phyloP scores from a whole-genome alignment of 2,888 invertebrate species.

The Lepetodrilus schrolli region DNA sequence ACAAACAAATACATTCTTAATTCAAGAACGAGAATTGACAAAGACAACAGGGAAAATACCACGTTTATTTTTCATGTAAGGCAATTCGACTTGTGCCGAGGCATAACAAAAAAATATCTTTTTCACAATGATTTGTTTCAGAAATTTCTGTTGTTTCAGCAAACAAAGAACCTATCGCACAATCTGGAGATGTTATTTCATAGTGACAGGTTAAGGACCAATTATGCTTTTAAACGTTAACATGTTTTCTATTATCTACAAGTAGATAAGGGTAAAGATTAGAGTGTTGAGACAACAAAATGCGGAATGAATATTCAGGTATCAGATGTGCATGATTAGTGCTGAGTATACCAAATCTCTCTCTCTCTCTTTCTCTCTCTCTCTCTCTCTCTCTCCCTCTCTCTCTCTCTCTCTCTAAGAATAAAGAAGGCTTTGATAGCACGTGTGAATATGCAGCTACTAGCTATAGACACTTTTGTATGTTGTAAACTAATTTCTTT shows the following conservation, averaged over 20 bases:
- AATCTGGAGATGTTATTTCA: slow-evolving; percentile 23
- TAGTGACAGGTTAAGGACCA: slow-evolving; percentile 15
- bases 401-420: no score
- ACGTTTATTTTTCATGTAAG: slow-evolving; percentile 15
- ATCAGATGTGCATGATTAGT: neutral
- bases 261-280: neutral
- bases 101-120: neutral
- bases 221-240: slow-evolving; percentile 9
- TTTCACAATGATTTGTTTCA: neutral
- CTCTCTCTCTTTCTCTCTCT: no score
- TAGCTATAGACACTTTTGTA: no score
- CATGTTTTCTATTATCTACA: neutral
- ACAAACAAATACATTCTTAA: slow-evolving; percentile 23
- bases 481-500: no score
- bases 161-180: neutral
- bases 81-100: slow-evolving; percentile 2
- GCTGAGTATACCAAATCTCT: no score
- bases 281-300: neutral
- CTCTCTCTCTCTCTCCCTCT: no score
- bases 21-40: slow-evolving; percentile 7
- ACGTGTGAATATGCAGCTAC: no score
- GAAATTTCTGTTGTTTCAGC: slow-evolving; percentile 7
- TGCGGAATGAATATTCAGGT: neutral
- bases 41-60: slow-evolving; percentile 21
- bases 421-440: no score